These are phyloP conservation scores for Oreochromis grahami DNA, from an alignment of 2,797 vertebrate species.

Conservation along the genomic window DNA sequence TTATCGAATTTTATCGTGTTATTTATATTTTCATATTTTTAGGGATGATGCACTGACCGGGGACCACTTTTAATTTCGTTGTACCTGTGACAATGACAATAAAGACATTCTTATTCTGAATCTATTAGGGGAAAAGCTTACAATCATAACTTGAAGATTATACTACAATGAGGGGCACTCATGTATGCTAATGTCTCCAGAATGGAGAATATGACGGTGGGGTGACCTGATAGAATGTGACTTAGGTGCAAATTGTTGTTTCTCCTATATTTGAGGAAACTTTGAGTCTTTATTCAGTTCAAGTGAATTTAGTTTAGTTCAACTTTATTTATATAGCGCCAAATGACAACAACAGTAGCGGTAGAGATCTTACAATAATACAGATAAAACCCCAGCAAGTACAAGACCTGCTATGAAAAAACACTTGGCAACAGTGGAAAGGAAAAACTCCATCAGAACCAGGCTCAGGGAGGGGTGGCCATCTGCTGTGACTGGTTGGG, in stretches of 20 bases:
- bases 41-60: too few species aligned
- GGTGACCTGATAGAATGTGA: neutral
- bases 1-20: too few species aligned
- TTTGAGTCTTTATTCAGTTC: neutral
- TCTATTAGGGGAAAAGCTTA: neutral
- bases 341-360: neutral
- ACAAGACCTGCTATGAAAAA: neutral
- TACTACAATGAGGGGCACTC: neutral
- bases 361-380: neutral
- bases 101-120: too few species aligned
- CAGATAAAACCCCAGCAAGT: neutral
- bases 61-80: too few species aligned
- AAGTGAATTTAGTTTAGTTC: neutral
- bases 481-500: neutral
- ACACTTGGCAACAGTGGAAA: neutral
- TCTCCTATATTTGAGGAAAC: neutral
- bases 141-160: fast-evolving
- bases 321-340: fast-evolving
- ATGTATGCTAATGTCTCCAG: neutral
- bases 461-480: fast-evolving
- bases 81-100: too few species aligned
- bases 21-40: too few species aligned
- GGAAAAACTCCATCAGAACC: neutral
- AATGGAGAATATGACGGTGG: neutral
- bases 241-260: neutral